Base-by-base conservation (phyloP, 2,888 invertebrate species). In the Ariolimax columbianus region DNA sequence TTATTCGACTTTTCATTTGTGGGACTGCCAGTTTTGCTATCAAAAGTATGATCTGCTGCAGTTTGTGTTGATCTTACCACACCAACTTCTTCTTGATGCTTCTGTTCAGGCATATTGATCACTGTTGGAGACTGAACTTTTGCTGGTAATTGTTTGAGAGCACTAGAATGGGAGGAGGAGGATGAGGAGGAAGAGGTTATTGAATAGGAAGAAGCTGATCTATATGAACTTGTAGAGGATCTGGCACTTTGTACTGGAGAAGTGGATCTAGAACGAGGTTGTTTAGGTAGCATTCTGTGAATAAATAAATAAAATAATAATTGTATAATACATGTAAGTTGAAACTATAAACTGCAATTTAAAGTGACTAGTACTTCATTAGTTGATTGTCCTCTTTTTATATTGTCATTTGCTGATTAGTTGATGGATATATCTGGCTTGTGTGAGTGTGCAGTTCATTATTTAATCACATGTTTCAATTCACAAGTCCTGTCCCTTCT, bases 1-100 rank as follows among this genome's bases (percentile, higher is more conserved):
- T 90, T 91, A 85, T 93, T 91, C 88, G 92, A 92, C 36, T 91
- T 87, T 36, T 89, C 88, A 51, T 91, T 87, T 26, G 92, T 88
- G 40, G 89, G 87, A 80, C 88, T 88, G 72, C 91, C 92, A 26
- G 92, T 92, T 87, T 92, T 92, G 72, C 89, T 89, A 59, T 91
- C 90, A 3, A 90, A 89, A 81, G 86, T 88, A 80, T 89, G 90
- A 51, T 88, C 87, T 26, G 63, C 75, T 6, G 66, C 77, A 7
- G 91, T 90, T 85, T 90, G 91, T 59, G 91, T 90, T 33, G 87
- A 86, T 43, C 86, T 81, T 68, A 87, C 87, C 3, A 89, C 89
- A n/a, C 78, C 77, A 43, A 91, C 91, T 36, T 91, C 90, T 73
- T 91, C 90, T 1, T 87, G 73, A 6, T 85, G 84, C 47, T 82